Evolutionary conservation across 2,888 invertebrate genomes (phyloP).

Genomic region (Fissipunctia ypsillon): DNA sequence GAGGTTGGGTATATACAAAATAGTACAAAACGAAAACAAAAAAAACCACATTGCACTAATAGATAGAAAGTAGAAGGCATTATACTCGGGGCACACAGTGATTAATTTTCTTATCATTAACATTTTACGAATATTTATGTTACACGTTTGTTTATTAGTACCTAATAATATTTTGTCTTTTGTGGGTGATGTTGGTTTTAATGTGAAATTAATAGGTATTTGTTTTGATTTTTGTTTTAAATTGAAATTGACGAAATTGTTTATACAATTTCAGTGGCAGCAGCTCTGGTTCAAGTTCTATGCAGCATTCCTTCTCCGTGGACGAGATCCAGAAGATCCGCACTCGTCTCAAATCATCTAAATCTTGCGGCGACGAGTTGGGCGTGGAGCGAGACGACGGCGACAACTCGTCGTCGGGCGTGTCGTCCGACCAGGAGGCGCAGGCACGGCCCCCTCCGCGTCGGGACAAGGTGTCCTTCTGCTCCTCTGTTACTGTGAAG

Average conservation of each 20-base stretch:
- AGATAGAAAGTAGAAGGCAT: slow-evolving; percentile 7
- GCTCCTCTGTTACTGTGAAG: slow-evolving; percentile 88
- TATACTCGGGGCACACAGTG: slow-evolving; percentile 33
- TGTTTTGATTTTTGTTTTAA: slow-evolving; percentile 2
- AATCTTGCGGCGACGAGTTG: slow-evolving; percentile 96
- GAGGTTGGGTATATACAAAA: slow-evolving; percentile 5
- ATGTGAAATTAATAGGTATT: slow-evolving; percentile 2
- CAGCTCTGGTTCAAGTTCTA: slow-evolving; percentile 93
- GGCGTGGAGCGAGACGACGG: slow-evolving; percentile 93
- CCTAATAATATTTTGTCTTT: slow-evolving; percentile 6
- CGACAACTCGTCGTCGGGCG: slow-evolving; percentile 97
- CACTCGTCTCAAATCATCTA: slow-evolving; percentile 95
- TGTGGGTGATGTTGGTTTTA: slow-evolving; percentile 33
- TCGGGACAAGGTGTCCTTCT: slow-evolving; percentile 88
- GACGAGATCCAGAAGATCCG: slow-evolving; percentile 97
- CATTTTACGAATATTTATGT: slow-evolving; percentile 45
- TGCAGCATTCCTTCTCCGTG: slow-evolving; percentile 96
- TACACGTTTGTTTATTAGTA: slow-evolving; percentile 19
- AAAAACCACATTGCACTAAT: slow-evolving; percentile 32
- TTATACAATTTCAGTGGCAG: slow-evolving; percentile 91
- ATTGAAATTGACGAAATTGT: no score
- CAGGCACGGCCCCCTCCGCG: slow-evolving; percentile 80
- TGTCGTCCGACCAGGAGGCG: slow-evolving; percentile 95
- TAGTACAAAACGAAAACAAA: background rate
- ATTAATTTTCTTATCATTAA: slow-evolving; percentile 52